Evolutionary conservation across 2,113 vertebrate species (phyloP), one percentile per base, ranked within the genome.

Genomic region (Theropithecus gelada): DNA sequence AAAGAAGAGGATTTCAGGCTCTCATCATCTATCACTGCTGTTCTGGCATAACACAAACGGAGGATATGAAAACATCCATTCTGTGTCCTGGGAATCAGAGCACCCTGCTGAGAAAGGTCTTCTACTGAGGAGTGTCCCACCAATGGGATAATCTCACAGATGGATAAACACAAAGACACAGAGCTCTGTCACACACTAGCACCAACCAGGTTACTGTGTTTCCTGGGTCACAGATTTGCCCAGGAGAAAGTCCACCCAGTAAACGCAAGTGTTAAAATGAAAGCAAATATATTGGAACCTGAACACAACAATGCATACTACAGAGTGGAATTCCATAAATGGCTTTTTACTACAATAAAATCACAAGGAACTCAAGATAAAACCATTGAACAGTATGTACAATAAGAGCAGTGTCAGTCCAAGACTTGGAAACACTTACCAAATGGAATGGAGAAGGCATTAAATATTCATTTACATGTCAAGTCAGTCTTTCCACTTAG

Each of bases 51-150:
- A 83, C 61, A 59, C 48, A 12, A n/a, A 68, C 2, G 32, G 23
- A 48, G 9, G 20, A 6, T 14, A 5, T 8, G 2, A 2, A 40
- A 4, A 4, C 18, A 59, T 23, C 35, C 8, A 16, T 40, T 22
- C 27, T 5, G 16, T 27, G 59, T 32, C 20, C 59, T 14, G 70
- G 57, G 72, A 50, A 17, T 32, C 76, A n/a, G 82, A n/a, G 57
- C 17, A 12, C 70, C 79, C 52, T 23, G 43, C 14, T 6, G 75
- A 38, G 38, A n/a, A 22, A 68, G 32, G 45, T 73, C 43, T 40
- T 64, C 64, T 38, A 1, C 10, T 48, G n/a, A 72, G 10, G 7
- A 40, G 22, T 4, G 16, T 8, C 64, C 35, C 20, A 23, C 30
- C 8, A 50, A 38, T 23, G 57, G 78, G 48, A 35, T 7, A 57